Conservation (phyloP, 2,113 vertebrate species). For the Echinops telfairi region DNA sequence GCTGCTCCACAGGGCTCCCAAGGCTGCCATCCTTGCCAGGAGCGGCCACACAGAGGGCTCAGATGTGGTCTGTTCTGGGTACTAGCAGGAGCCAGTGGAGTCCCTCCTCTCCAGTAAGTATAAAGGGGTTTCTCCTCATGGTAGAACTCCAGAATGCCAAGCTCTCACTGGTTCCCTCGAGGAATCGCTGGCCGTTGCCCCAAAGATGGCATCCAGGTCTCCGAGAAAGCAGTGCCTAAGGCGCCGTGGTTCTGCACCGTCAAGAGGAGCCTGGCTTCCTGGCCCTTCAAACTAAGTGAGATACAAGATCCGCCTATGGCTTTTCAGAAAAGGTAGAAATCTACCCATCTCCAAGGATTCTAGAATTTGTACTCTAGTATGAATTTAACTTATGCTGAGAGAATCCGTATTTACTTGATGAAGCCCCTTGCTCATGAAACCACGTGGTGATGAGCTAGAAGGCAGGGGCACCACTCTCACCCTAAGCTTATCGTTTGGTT, state of each 20-base stretch:
- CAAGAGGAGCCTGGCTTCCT: background rate
- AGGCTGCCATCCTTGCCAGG: too few relatives aligned
- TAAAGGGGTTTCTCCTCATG: background rate
- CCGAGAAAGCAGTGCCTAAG: background rate
- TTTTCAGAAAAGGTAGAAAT: conserved; percentile 18
- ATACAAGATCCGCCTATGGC: background rate
- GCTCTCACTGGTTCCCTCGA: background rate
- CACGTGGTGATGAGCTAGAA: background rate
- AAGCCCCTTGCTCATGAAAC: background rate
- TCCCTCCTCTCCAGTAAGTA: background rate
- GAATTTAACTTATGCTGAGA: background rate
- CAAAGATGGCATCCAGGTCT: background rate
- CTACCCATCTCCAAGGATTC: background rate
- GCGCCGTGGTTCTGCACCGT: background rate
- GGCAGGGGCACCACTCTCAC: background rate
- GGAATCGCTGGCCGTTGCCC: background rate
- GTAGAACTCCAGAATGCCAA: background rate
- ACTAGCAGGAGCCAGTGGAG: background rate
- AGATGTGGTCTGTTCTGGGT: background rate
- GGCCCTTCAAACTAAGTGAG: background rate
- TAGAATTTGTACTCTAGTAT: background rate
- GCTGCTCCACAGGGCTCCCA: too few relatives aligned
- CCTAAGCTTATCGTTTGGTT: background rate
- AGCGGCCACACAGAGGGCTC: background rate
- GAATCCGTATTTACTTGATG: background rate